phyloP scores from a whole-genome alignment of 1,140 invertebrate genomes.

The Linepithema humile region DNA sequence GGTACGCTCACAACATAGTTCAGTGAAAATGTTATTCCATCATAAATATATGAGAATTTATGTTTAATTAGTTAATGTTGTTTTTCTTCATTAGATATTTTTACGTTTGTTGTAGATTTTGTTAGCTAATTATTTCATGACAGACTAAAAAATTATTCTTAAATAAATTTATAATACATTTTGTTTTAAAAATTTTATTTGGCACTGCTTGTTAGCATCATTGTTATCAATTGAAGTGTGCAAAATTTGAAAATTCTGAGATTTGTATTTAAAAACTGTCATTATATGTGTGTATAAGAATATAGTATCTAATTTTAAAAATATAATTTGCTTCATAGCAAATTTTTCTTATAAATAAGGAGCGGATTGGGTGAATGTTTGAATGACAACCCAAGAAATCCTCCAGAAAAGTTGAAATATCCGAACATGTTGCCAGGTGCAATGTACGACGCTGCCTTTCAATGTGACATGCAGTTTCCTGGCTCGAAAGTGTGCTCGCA shows the following conservation, averaged over 20 bases:
- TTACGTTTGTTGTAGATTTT: background rate
- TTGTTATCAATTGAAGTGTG: background rate
- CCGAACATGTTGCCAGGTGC: conserved; percentile 87
- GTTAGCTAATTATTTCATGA: conserved; percentile 1
- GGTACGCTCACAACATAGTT: background rate
- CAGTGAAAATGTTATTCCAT: conserved; percentile 17
- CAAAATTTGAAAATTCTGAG: background rate
- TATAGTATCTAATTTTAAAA: background rate
- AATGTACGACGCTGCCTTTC: conserved; percentile 88
- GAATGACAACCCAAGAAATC: conserved; percentile 86
- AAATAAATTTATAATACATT: background rate
- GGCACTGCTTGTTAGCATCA: background rate
- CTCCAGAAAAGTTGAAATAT: conserved; percentile 81
- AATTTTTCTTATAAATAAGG: conserved; percentile 76
- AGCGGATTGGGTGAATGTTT: conserved; percentile 88
- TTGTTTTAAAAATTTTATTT: background rate
- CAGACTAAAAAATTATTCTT: background rate
- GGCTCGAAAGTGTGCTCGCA: conserved; percentile 79
- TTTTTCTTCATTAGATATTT: background rate
- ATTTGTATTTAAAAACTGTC: background rate
- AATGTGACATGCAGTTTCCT: conserved; percentile 85
- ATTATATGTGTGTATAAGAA: background rate
- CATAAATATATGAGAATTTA: conserved; percentile 9
- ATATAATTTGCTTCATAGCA: background rate
- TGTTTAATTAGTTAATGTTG: background rate